Conservation (phyloP, 2,888 invertebrate genomes). For the Andrena chrysosceles region DNA sequence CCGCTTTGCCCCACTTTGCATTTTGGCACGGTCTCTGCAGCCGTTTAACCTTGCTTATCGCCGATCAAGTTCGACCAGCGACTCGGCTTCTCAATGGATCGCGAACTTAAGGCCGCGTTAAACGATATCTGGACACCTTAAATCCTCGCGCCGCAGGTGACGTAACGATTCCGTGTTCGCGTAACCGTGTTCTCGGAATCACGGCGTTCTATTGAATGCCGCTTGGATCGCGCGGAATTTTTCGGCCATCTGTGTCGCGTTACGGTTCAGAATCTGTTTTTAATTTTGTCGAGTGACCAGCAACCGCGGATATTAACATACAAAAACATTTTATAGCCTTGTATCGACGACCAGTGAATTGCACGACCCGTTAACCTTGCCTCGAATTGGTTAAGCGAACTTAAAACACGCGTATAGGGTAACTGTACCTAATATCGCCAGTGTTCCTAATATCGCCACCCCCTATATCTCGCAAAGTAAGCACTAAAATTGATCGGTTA, state of each 20-base stretch:
- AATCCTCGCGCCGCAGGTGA: not conserved
- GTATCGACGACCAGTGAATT: conserved; percentile 8
- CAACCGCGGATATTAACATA: not conserved
- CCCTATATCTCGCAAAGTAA: too few species aligned
- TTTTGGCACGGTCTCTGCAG: conserved; percentile 40
- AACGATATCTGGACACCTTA: conserved; percentile 23
- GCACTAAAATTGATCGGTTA: too few species aligned
- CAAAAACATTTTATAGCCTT: conserved; percentile 7
- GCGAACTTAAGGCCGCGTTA: not conserved
- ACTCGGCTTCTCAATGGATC: conserved; percentile 26
- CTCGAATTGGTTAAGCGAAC: not conserved
- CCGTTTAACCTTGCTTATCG: conserved; percentile 51
- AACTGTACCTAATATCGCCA: too few species aligned
- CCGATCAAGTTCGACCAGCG: conserved; percentile 40
- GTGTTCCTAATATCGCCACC: too few species aligned
- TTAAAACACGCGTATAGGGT: not conserved
- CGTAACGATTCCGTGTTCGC: not conserved
- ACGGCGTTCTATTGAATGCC: not conserved
- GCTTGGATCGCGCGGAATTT: not conserved
- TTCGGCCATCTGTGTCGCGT: too few species aligned
- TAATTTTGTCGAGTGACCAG: not conserved
- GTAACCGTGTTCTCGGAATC: not conserved
- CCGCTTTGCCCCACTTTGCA: conserved; percentile 30
- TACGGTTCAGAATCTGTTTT: not conserved
- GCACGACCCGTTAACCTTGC: conserved; percentile 8